A percentile compares a stretch with the other conserved stretches of the same genome.
These are phyloP conservation scores for Anthopleura sola DNA, from an alignment of 64 coral and sea anemone genomes.

Conservation along the genomic window DNA sequence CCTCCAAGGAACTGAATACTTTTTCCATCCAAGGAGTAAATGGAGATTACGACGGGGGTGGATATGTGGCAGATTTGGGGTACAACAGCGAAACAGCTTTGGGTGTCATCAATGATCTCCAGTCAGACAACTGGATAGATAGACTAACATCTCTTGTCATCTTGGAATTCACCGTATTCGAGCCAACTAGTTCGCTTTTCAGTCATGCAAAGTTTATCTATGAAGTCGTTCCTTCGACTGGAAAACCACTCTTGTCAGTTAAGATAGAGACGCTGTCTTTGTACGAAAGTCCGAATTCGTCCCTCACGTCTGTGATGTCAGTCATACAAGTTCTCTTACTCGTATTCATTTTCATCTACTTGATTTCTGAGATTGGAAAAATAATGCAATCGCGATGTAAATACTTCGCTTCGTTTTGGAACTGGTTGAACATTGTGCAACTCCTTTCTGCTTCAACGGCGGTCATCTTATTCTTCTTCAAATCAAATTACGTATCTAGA, in stretches of 20 bases:
- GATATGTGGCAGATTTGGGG: constrained; percentile 76
- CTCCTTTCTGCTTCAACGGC: constrained; percentile 49
- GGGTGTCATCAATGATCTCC: constrained; percentile 51
- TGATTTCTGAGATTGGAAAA: constrained; percentile 59
- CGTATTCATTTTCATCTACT: constrained; percentile 56
- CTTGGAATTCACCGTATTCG: constrained; percentile 83
- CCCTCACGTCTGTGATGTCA: constrained; percentile 29
- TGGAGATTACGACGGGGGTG: constrained; percentile 58
- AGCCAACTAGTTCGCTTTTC: constrained; percentile 64
- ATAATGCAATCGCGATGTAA: constrained; percentile 44
- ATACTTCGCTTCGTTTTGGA: constrained; percentile 80
- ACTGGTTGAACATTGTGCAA: constrained; percentile 79
- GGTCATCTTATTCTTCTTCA: constrained; percentile 75
- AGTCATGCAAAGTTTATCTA: constrained; percentile 69
- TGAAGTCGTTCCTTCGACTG: constrained; percentile 55
- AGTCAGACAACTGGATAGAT: constrained; percentile 73
- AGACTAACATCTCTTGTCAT: constrained; percentile 51
- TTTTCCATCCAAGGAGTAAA: constrained; percentile 43
- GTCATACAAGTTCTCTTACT: constrained; percentile 66
- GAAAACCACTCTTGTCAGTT: constrained; percentile 33
- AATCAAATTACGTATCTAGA: constrained; percentile 65
- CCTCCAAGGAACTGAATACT: constrained; percentile 53
- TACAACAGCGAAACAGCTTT: constrained; percentile 63
- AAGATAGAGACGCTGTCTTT: constrained; percentile 66
- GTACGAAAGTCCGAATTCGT: constrained; percentile 49